Evolutionary conservation across 2,113 vertebrate species (phyloP).

Genomic region (Ciconia stormi): DNA sequence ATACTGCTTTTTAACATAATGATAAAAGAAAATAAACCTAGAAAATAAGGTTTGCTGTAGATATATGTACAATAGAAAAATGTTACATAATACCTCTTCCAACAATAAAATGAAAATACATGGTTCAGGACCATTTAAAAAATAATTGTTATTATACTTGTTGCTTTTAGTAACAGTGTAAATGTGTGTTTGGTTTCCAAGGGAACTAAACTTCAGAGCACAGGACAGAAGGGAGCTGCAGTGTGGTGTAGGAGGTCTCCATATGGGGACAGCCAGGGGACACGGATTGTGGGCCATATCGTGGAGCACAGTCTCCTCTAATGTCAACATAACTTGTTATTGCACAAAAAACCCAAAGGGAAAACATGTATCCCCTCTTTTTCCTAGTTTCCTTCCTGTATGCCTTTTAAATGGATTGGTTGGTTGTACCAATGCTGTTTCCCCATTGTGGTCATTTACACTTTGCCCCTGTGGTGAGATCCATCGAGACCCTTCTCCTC

Average conservation of each 20-base stretch:
- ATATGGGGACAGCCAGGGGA: accelerated
- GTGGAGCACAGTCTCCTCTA: not conserved
- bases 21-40: not conserved
- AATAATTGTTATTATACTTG: not conserved
- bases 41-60: slow-evolving; percentile 7
- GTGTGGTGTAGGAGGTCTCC: not conserved
- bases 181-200: not conserved
- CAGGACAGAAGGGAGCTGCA: not conserved
- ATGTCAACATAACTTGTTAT: not conserved
- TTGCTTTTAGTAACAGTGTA: not conserved
- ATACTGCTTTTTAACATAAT: not conserved
- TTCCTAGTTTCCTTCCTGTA: not conserved
- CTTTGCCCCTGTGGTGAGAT: not conserved
- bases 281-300: not conserved
- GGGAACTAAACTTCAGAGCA: not conserved
- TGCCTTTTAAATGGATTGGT: not conserved
- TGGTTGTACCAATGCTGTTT: not conserved
- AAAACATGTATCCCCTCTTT: not conserved
- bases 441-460: not conserved
- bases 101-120: not conserved
- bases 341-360: not conserved
- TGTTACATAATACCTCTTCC: not conserved
- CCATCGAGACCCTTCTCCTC: not conserved
- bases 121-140: not conserved
- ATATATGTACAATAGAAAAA: not conserved